phyloP scores from a whole-genome alignment of 2,113 vertebrate species.

The Rhombomys opimus region DNA sequence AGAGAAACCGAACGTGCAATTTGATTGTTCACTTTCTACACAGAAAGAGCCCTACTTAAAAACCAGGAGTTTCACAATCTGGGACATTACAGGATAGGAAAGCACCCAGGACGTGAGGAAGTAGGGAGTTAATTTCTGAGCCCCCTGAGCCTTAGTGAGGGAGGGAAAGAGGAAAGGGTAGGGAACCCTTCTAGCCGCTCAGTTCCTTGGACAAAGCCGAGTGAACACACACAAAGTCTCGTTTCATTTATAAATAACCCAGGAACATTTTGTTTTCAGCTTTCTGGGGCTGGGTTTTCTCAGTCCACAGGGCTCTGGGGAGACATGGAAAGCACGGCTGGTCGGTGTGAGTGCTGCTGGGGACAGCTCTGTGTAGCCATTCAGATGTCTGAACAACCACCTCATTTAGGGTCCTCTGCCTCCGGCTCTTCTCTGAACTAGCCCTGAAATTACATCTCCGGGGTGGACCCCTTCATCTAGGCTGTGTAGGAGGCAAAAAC shows the following conservation, averaged over 20 bases:
- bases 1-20: slow-evolving; percentile 59
- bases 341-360: background rate
- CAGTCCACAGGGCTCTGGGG: slow-evolving; percentile 71
- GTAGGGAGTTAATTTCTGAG: background rate
- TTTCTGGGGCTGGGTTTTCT: slow-evolving; percentile 63
- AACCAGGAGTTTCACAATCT: background rate
- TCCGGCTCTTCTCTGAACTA: slow-evolving; percentile 44
- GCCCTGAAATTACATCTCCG: slow-evolving; percentile 62
- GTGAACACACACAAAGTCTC: background rate
- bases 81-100: background rate
- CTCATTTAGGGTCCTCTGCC: slow-evolving; percentile 67
- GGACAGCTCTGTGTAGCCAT: background rate
- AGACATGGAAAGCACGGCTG: background rate
- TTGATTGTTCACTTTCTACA: background rate
- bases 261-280: slow-evolving; percentile 71
- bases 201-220: slow-evolving; percentile 30
- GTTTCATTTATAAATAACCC: slow-evolving; percentile 77
- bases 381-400: slow-evolving; percentile 60
- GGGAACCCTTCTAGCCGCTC: background rate
- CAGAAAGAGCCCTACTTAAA: background rate
- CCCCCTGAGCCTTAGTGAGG: background rate
- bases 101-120: background rate
- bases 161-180: background rate
- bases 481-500: background rate
- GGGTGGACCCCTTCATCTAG: slow-evolving; percentile 54